A percentile compares a stretch with the other conserved stretches of the same genome.
Evolutionary conservation across 2,797 vertebrate species (phyloP).

Genomic region (Gymnoscopelus microlampas): DNA sequence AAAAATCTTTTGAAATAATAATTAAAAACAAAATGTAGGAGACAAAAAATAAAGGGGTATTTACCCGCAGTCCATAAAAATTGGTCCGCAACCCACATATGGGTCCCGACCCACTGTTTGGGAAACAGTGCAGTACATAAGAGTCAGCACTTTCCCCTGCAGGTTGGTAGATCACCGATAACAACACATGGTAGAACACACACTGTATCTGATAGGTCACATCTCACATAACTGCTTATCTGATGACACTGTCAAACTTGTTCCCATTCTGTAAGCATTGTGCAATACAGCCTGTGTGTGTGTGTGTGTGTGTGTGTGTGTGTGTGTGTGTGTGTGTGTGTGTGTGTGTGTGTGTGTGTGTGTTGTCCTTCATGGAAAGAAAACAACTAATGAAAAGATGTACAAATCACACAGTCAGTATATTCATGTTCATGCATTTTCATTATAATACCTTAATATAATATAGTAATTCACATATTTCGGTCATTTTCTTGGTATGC

Average conservation of each 20-base stretch:
- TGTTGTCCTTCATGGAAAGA: too few species aligned
- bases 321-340: neutral
- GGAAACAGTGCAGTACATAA: neutral
- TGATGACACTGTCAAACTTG: neutral
- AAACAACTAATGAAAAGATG: too few species aligned
- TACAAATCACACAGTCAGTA: too few species aligned
- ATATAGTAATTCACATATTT: neutral
- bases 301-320: constrained; percentile 9
- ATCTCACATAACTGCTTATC: neutral
- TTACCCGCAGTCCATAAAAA: too few species aligned
- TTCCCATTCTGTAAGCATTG: neutral
- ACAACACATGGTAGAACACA: constrained; percentile 15
- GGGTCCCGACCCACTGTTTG: too few species aligned
- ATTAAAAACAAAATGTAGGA: too few species aligned
- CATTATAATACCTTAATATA: too few species aligned
- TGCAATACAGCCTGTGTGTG: neutral
- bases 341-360: too few species aligned
- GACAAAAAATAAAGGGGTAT: too few species aligned
- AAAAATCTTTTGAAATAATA: too few species aligned
- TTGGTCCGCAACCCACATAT: too few species aligned
- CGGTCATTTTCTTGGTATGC: constrained; percentile 19
- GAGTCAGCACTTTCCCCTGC: constrained; percentile 65
- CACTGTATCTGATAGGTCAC: neutral
- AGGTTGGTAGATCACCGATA: constrained; percentile 26
- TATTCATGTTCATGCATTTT: too few species aligned